Evolutionary conservation across 2,113 vertebrate species (phyloP), one percentile per base, ranked within the genome.

Genomic region (Vulpes lagopus): DNA sequence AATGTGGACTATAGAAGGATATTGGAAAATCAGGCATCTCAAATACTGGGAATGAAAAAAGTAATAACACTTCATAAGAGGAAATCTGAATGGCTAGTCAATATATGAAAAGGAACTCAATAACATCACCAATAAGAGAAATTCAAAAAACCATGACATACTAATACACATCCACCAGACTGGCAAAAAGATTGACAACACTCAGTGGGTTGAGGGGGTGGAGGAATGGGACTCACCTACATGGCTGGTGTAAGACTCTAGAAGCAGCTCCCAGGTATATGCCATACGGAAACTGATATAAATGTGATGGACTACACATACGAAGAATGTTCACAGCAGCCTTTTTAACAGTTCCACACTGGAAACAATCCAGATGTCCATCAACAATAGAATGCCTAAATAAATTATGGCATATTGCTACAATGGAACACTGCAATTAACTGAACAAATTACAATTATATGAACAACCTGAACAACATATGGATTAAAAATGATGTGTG

Each of bases 391-490:
- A 96, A 76, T 27, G 30, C 32, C 43, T 92, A 92, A 85, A 78
- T 85, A 71, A 91, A 96, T 55, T 59, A 93, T 20, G 11, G 51
- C 43, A 71, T 90, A 85, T 19, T 81, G 49, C 23, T 80, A 79
- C 65, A 96, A 76, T 19, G 73, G 11, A 87, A 91, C 55, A 89
- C 11, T 43, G 7, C 90, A 94, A 94, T 71, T 86, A 92, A 92
- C 82, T 10, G 25, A 90, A 76, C 53, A 71, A 32, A 94, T 88
- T 62, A 83, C 3, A 84, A 69, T 27, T 81, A 76, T n/a, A 69
- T 4, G 53, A 97, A 86, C 43, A 49, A 95, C 53, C 20, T 53
- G 38, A 94, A 94, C 32, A 91, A n/a, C 23, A 38, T 59, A 95
- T 0, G 25, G 89, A 76, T 96, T 95, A 90, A 79, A 94, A 93